Percentiles rank a stretch among this genome's conserved stretches.
phyloP scores from a whole-genome alignment of 2,888 invertebrate species.

The Oxyscelio sp. region DNA sequence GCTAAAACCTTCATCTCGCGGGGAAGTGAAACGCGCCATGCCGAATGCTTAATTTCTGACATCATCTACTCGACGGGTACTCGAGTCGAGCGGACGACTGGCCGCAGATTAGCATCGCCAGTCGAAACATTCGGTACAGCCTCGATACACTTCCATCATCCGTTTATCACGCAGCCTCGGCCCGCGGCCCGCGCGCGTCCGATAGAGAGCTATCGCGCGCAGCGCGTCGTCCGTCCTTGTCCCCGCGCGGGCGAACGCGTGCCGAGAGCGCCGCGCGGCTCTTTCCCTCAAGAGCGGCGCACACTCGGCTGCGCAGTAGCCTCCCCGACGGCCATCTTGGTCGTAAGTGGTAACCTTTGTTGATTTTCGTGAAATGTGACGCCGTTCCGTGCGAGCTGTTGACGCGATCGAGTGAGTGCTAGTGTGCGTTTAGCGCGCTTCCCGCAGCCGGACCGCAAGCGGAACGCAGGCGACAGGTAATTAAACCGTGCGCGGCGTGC shows the following conservation, averaged over 20 bases:
- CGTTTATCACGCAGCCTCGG: slow-evolving; percentile 33
- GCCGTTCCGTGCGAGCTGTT: slow-evolving; percentile 80
- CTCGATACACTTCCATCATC: slow-evolving; percentile 48
- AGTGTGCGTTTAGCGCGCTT: slow-evolving; percentile 63
- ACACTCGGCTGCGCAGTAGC: slow-evolving; percentile 81
- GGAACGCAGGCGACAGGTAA: slow-evolving; percentile 72
- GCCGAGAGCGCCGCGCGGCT: slow-evolving; percentile 39
- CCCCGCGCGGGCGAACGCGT: slow-evolving; percentile 57
- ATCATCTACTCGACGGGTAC: too few species aligned
- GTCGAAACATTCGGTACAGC: slow-evolving; percentile 15
- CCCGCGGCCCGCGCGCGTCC: slow-evolving; percentile 29
- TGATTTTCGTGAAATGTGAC: slow-evolving; percentile 88
- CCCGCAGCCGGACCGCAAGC: slow-evolving; percentile 56
- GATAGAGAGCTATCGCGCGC: slow-evolving; percentile 27
- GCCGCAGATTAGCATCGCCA: too few species aligned
- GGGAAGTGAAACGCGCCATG: too few species aligned
- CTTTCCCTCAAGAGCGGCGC: slow-evolving; percentile 80
- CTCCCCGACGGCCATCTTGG: slow-evolving; percentile 86
- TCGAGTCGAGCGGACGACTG: too few species aligned
- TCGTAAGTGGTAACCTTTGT: slow-evolving; percentile 88
- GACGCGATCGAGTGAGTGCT: slow-evolving; percentile 83
- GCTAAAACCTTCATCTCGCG: too few species aligned
- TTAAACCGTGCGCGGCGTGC: slow-evolving; percentile 9
- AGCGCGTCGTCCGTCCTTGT: slow-evolving; percentile 25
- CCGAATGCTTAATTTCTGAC: too few species aligned